Evolutionary conservation across 2,797 vertebrate species (phyloP).

Genomic region (Varecia variegata): DNA sequence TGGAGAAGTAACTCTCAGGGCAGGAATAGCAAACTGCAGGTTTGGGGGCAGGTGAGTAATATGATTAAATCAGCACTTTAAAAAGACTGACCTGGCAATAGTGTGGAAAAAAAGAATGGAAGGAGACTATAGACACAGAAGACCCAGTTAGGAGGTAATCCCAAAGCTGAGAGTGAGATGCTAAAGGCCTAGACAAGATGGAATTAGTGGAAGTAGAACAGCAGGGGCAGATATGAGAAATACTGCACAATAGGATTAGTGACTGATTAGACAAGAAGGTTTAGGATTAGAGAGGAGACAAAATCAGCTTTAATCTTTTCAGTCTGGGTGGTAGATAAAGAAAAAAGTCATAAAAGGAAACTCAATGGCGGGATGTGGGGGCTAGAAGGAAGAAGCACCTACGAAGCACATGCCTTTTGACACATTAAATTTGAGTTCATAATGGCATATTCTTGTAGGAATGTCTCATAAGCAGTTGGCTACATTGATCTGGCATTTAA

Average conservation of each 20-base stretch:
- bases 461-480: background rate
- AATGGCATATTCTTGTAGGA: background rate
- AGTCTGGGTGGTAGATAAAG: background rate
- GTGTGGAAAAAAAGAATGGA: background rate
- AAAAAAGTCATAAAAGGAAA: background rate
- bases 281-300: background rate
- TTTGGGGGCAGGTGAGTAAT: background rate
- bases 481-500: background rate
- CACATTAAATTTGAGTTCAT: background rate
- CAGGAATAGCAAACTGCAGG: background rate
- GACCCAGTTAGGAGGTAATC: background rate
- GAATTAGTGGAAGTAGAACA: background rate
- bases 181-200: background rate
- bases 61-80: background rate
- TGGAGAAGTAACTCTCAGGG: background rate
- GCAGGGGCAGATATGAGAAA: background rate
- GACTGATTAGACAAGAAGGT: background rate
- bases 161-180: background rate
- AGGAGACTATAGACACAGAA: background rate
- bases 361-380: background rate
- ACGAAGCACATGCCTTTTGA: background rate
- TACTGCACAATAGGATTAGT: background rate
- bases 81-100: background rate
- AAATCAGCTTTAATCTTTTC: slow-evolving; percentile 18
- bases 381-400: background rate